Base-by-base conservation (phyloP, 2,113 vertebrate genomes). In the Sardina pilchardus region DNA sequence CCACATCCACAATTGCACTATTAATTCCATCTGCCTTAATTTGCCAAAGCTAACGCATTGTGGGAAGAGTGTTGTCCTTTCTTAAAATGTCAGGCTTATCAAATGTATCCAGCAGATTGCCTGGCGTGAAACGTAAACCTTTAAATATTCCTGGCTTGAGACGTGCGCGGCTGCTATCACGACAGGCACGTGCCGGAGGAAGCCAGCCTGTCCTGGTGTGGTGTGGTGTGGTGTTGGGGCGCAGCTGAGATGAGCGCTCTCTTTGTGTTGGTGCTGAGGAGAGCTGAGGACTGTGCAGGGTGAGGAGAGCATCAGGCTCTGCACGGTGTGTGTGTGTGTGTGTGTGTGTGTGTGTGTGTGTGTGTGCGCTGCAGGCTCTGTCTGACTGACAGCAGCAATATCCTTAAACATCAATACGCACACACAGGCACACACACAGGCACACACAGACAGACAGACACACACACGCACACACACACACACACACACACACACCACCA, bases 261-360 rank as follows among this genome's bases (percentile, higher is more conserved):
- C 3, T 71, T 26, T 71, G 63, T 71, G 63, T 71, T 26, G 34
- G 26, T 30, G 63, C 1, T 34, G 63, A 71, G 63, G 63, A 63
- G 59, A 19, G 59, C 42, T 42, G 34, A 1, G 30, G 47, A n/a
- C n/a, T 8, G 8, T 9, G 34, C 19, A 59, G 67, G 75, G 48
- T 47, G 12, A 14, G 0, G 75, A 24, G 44, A 50, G 82, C 1
- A 9, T 53, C n/a, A 5, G 82, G 45, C 82, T 83, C 24, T 14
- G 12, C 26, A 30, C 47, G 26, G 26, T 82, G 43, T 30, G 81
- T 82, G 81, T 82, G n/a, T n/a, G 26, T 82, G 43, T 30, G 81
- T 82, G 81, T 82, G n/a, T n/a, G n/a, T 82, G 81, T 82, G 81
- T 82, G 82, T 82, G 81, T 82, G 82, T 82, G 45, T 50, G 81